phyloP scores from a whole-genome alignment of 1,140 invertebrate species.

The Trypoxylus dichotomus region DNA sequence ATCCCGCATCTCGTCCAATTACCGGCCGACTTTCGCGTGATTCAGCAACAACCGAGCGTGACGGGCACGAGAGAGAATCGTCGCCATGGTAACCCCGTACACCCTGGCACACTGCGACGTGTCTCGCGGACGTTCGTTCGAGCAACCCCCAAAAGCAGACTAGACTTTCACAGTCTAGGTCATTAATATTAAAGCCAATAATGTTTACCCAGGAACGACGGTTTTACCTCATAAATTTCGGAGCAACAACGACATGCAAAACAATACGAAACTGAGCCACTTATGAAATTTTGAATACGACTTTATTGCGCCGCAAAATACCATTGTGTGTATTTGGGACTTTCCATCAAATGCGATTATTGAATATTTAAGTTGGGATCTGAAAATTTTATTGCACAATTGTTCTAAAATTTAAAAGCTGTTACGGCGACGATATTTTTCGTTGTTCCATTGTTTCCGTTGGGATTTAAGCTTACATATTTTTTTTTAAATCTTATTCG shows the following conservation, averaged over 20 bases:
- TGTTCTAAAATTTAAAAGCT: not conserved
- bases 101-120: slow-evolving; percentile 8
- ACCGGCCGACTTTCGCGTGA: slow-evolving; percentile 21
- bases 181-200: slow-evolving; percentile 25
- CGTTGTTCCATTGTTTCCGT: too few species aligned
- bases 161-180: slow-evolving; percentile 7
- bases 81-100: not conserved
- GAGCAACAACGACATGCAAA: not conserved
- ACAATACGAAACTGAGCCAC: slow-evolving; percentile 10
- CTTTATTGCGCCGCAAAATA: not conserved
- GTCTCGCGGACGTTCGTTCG: not conserved
- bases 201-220: slow-evolving; percentile 10
- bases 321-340: not conserved
- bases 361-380: slow-evolving; percentile 3
- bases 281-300: slow-evolving; percentile 18
- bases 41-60: not conserved
- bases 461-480: too few species aligned
- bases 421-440: not conserved
- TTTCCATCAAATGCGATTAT: not conserved
- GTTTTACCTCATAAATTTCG: slow-evolving; percentile 22
- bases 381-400: not conserved
- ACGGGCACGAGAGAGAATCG: not conserved
- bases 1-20: slow-evolving; percentile 20
- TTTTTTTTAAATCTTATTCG: too few species aligned
- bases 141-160: not conserved